phyloP scores from a whole-genome alignment of 2,888 invertebrate species.

The Coelinius sp. region DNA sequence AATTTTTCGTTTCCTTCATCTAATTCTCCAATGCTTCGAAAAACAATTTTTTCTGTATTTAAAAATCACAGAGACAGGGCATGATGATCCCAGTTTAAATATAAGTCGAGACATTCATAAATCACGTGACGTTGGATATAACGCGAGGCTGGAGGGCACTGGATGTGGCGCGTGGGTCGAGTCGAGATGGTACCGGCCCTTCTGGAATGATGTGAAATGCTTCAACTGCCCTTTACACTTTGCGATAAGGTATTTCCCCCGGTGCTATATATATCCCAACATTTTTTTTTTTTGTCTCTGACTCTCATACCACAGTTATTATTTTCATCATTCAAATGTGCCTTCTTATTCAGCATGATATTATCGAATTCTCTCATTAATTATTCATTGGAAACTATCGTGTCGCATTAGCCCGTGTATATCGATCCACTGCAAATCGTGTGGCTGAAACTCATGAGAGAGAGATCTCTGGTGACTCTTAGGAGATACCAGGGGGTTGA shows the following conservation, averaged over 20 bases:
- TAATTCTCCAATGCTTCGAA: no score
- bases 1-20: no score
- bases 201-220: neutral
- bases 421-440: neutral
- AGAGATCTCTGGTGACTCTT: neutral
- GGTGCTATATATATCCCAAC: slow-evolving; percentile 8
- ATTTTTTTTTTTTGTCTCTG: slow-evolving; percentile 3
- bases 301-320: neutral
- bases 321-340: slow-evolving; percentile 2
- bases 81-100: slow-evolving; percentile 20
- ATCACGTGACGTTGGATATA: slow-evolving; percentile 27
- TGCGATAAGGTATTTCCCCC: neutral
- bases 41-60: neutral
- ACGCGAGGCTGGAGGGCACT: slow-evolving; percentile 28
- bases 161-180: slow-evolving; percentile 34
- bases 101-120: slow-evolving; percentile 36
- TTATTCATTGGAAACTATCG: slow-evolving; percentile 28
- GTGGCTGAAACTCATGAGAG: no score
- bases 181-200: neutral
- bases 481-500: neutral
- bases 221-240: slow-evolving; percentile 7
- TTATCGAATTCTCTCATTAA: slow-evolving; percentile 31
- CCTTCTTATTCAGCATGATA: slow-evolving; percentile 2
- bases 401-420: neutral
- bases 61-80: slow-evolving; percentile 7